phyloP scores from a whole-genome alignment of 2,113 vertebrate genomes.

The Okapia johnstoni region DNA sequence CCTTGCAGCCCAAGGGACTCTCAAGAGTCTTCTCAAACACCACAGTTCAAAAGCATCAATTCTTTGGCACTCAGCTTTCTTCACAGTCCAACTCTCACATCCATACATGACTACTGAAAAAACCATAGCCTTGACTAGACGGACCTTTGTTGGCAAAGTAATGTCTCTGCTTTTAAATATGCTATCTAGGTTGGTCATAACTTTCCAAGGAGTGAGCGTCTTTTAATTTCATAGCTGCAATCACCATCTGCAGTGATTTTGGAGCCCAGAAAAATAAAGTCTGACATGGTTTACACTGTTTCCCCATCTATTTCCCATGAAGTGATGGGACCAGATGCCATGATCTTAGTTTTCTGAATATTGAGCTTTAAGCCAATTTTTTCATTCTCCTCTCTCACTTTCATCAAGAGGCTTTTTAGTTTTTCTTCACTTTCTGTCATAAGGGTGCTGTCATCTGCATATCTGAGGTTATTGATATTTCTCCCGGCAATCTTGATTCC shows the following conservation, averaged over 20 bases:
- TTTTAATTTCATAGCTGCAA: not conserved
- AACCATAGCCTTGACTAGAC: not conserved
- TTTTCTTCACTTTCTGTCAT: not conserved
- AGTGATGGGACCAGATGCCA: not conserved
- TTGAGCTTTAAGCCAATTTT: not conserved
- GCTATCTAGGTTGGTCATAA: not conserved
- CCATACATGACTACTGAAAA: not conserved
- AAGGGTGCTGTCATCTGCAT: not conserved
- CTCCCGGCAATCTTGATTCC: rapidly evolving
- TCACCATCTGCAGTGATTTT: not conserved
- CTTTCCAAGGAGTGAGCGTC: not conserved
- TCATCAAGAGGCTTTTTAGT: not conserved
- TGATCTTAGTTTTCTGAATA: not conserved
- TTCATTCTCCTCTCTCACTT: not conserved
- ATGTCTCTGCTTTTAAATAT: not conserved
- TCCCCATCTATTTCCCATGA: not conserved
- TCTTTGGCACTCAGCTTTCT: not conserved
- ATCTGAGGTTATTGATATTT: not conserved
- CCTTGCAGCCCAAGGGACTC: not conserved
- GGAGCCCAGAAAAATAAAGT: not conserved
- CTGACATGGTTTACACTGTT: not conserved
- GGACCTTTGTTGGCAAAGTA: not conserved
- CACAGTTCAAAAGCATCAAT: not conserved
- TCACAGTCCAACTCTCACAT: not conserved
- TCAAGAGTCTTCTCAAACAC: not conserved